These are phyloP conservation scores for Ochlodes sylvanus DNA, from an alignment of 2,888 invertebrate genomes.

Conservation along the genomic window DNA sequence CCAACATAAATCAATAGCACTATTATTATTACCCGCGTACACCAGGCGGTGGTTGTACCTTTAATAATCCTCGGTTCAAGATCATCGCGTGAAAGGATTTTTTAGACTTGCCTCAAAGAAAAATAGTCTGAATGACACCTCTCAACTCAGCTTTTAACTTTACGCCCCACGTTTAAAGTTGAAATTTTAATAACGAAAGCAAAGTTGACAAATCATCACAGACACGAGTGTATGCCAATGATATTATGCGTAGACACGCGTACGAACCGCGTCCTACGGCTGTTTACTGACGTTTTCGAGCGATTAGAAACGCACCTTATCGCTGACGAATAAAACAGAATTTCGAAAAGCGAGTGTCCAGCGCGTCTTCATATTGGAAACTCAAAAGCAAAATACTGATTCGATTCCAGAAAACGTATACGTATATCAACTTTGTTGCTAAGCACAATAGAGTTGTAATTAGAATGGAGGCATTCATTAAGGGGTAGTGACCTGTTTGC, in stretches of 20 bases:
- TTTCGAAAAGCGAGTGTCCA: constrained; percentile 42
- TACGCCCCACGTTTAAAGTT: constrained; percentile 47
- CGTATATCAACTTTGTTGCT: constrained; percentile 50
- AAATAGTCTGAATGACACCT: constrained; percentile 49
- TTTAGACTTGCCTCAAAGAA: constrained; percentile 62
- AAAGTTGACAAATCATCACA: constrained; percentile 80
- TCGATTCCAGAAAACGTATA: constrained; percentile 38
- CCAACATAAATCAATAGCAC: constrained; percentile 31
- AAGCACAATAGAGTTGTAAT: constrained; percentile 55
- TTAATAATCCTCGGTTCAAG: constrained; percentile 45
- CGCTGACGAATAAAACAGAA: constrained; percentile 42
- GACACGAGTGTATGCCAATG: constrained; percentile 72
- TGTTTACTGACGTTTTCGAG: constrained; percentile 44
- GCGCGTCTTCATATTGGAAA: constrained; percentile 46
- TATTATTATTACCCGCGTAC: constrained; percentile 26
- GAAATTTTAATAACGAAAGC: constrained; percentile 43
- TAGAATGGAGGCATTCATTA: constrained; percentile 58
- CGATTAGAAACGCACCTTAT: constrained; percentile 53
- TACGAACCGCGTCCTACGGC: constrained; percentile 46
- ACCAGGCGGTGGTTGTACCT: constrained; percentile 17
- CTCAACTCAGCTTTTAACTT: constrained; percentile 13
- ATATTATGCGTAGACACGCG: constrained; percentile 82
- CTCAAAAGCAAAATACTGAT: constrained; percentile 44
- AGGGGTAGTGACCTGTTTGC: constrained; percentile 64
- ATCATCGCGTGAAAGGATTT: constrained; percentile 66